Conservation (phyloP, 1,140 invertebrate genomes). For the Andrena cerasifolii region DNA sequence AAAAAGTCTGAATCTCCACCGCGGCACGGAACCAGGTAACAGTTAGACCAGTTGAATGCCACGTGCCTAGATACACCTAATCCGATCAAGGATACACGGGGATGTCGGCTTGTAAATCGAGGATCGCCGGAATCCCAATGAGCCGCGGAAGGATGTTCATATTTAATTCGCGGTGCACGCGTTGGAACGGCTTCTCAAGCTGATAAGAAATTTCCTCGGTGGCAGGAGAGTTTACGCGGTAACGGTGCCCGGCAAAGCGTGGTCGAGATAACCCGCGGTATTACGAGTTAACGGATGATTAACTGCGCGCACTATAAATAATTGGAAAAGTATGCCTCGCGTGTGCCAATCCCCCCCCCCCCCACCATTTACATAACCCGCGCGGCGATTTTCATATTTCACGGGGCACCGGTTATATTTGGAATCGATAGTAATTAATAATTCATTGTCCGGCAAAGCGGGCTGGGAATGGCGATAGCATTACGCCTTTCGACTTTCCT, state of each 20-base stretch:
- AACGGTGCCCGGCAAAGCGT: constrained; percentile 3
- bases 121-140: background rate
- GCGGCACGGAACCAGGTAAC: too few relatives aligned
- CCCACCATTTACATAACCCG: background rate
- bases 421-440: constrained; percentile 13
- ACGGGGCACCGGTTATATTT: background rate
- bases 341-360: background rate
- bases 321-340: background rate
- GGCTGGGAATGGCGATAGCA: background rate
- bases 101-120: background rate
- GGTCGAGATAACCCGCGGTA: constrained; percentile 17
- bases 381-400: background rate
- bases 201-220: constrained; percentile 17
- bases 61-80: too few relatives aligned
- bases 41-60: too few relatives aligned
- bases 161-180: background rate
- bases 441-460: background rate
- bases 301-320: constrained; percentile 14
- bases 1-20: too few relatives aligned
- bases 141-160: background rate
- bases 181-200: background rate
- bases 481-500: constrained; percentile 2
- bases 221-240: constrained; percentile 9
- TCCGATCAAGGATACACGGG: background rate
- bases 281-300: constrained; percentile 17